Conservation (phyloP, 2,888 invertebrate species). For the Maniola hyperantus region DNA sequence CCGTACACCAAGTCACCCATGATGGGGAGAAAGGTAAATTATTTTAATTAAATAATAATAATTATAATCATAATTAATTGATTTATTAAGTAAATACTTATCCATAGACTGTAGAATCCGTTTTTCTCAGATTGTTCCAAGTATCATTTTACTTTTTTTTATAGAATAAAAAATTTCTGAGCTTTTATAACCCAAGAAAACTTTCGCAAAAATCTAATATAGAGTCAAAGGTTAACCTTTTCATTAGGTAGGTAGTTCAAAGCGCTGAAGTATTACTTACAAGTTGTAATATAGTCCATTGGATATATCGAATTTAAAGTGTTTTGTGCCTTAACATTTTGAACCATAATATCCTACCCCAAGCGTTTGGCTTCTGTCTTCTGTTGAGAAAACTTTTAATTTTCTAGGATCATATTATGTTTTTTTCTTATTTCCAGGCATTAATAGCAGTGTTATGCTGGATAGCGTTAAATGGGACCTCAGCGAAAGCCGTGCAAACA, state of each 20-base stretch:
- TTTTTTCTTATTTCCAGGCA: constrained; percentile 53
- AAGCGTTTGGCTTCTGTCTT: neutral
- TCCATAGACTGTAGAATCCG: neutral
- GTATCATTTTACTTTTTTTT: too few species aligned
- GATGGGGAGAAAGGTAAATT: constrained; percentile 73
- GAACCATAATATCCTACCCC: neutral
- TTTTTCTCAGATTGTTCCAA: too few species aligned
- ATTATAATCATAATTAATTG: neutral
- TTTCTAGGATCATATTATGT: neutral
- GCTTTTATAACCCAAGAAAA: too few species aligned
- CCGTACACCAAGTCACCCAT: constrained; percentile 57
- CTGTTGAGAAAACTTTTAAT: neutral
- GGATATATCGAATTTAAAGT: too few species aligned
- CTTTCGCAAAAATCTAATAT: too few species aligned
- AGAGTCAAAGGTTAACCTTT: too few species aligned
- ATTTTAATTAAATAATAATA: constrained; percentile 10
- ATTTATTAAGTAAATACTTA: neutral
- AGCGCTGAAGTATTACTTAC: neutral
- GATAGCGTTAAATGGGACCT: constrained; percentile 52
- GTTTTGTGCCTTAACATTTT: too few species aligned
- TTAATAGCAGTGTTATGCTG: constrained; percentile 60
- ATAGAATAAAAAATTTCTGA: too few species aligned
- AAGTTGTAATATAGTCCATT: too few species aligned
- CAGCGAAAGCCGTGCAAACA: constrained; percentile 49
- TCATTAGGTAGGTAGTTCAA: too few species aligned